phyloP scores from a whole-genome alignment of 2,888 invertebrate genomes.

The Hypena proboscidalis region DNA sequence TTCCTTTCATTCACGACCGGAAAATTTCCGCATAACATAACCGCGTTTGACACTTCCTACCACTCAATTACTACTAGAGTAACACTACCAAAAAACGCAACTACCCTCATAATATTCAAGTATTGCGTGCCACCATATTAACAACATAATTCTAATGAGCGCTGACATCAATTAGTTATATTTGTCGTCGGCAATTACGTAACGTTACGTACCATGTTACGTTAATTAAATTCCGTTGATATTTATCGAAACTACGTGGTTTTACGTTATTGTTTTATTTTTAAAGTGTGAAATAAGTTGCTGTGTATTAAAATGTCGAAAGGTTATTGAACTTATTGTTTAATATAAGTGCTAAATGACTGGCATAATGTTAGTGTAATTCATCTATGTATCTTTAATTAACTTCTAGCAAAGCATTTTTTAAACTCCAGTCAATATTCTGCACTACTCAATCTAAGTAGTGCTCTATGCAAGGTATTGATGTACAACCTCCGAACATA shows the following conservation, averaged over 20 bases:
- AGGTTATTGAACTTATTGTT: too few relatives aligned
- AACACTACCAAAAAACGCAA: constrained; percentile 19
- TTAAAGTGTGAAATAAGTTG: constrained; percentile 10
- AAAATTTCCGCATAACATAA: background rate
- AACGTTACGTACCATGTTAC: constrained; percentile 52
- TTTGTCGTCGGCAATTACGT: constrained; percentile 52
- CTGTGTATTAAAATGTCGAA: constrained; percentile 27
- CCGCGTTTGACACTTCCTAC: constrained; percentile 7
- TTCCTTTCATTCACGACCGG: background rate
- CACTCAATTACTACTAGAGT: constrained; percentile 12
- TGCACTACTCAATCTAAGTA: background rate
- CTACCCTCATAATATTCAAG: constrained; percentile 28
- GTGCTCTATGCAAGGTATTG: background rate
- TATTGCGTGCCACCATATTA: constrained; percentile 55
- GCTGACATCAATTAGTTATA: constrained; percentile 65
- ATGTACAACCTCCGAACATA: constrained; percentile 5
- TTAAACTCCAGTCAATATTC: background rate
- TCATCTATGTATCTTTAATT: too few relatives aligned
- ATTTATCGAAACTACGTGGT: constrained; percentile 45
- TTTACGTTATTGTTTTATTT: constrained; percentile 30
- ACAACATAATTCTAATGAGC: constrained; percentile 59
- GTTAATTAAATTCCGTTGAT: constrained; percentile 66
- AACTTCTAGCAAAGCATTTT: too few relatives aligned
- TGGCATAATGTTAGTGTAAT: too few relatives aligned
- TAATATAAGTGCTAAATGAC: too few relatives aligned